Evolutionary conservation across 2,113 vertebrate genomes (phyloP).

Genomic region (Prochilodus magdalenae): DNA sequence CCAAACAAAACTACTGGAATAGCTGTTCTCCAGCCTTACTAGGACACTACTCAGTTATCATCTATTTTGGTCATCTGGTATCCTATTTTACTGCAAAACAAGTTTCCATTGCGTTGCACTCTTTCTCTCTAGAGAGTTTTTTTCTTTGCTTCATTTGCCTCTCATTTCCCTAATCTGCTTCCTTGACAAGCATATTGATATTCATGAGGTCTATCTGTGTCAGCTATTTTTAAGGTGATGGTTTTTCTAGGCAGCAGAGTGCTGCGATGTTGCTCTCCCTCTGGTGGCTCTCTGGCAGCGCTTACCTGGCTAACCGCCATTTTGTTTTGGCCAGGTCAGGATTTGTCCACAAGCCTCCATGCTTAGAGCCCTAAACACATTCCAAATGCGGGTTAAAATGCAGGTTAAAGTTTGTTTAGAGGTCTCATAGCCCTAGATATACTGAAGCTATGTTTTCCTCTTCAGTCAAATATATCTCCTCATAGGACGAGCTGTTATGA

Average conservation of each 20-base stretch:
- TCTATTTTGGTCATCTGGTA: constrained; percentile 20
- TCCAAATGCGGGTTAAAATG: not conserved
- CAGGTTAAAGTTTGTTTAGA: not conserved
- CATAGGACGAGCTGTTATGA: not conserved
- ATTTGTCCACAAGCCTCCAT: not conserved
- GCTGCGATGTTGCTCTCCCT: constrained; percentile 23
- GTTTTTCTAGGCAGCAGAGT: constrained; percentile 13
- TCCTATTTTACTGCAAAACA: constrained; percentile 12
- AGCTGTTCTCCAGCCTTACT: not conserved
- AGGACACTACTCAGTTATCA: not conserved
- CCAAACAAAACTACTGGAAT: not conserved
- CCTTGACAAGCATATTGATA: constrained; percentile 34
- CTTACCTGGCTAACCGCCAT: not conserved
- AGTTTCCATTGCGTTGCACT: constrained; percentile 25
- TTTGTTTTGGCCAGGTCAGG: not conserved
- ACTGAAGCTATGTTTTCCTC: not conserved
- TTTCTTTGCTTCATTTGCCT: constrained; percentile 43
- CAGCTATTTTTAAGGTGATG: constrained; percentile 32
- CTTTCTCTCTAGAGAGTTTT: constrained; percentile 32
- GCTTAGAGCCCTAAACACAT: not conserved
- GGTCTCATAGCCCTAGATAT: not conserved
- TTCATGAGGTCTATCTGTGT: constrained; percentile 37
- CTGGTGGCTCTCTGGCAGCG: constrained; percentile 18
- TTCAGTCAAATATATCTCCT: not conserved
- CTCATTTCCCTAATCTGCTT: constrained; percentile 53